Percentiles rank a stretch among this genome's conserved stretches.
phyloP scores from a whole-genome alignment of 2,888 invertebrate species.

The Drosophila lacicola region DNA sequence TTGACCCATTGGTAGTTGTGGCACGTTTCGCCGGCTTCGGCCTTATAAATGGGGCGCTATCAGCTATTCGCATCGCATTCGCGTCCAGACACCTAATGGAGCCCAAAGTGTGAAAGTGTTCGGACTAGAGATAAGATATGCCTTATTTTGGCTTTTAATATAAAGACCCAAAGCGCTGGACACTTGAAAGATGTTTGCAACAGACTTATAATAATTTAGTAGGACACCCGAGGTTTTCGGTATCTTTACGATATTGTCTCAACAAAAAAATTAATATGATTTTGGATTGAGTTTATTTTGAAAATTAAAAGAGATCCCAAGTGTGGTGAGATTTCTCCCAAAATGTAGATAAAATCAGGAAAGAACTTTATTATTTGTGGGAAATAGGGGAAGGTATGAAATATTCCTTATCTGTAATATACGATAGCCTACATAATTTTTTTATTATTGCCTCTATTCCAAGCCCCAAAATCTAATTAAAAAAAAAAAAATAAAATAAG shows the following conservation, averaged over 20 bases:
- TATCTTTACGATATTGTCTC: constrained; percentile 7
- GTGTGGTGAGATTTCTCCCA: no score
- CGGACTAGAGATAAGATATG: constrained; percentile 43
- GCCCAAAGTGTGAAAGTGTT: constrained; percentile 21
- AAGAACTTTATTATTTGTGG: no score
- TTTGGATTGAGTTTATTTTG: no score
- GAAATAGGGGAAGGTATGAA: no score
- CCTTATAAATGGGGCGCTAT: constrained; percentile 29
- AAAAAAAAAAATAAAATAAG: no score
- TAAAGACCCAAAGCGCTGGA: constrained; percentile 17
- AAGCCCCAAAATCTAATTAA: no score
- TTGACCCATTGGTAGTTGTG: constrained; percentile 41
- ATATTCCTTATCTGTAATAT: no score
- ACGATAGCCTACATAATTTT: no score
- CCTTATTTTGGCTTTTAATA: constrained; percentile 14
- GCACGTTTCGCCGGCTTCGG: constrained; percentile 50
- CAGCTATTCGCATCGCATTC: constrained; percentile 20
- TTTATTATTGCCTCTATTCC: no score
- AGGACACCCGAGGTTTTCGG: constrained; percentile 19
- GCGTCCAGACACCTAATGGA: constrained; percentile 7
- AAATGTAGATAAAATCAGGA: no score
- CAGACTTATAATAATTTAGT: constrained; percentile 6
- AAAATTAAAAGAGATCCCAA: no score
- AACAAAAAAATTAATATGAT: background rate
- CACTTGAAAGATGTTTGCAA: constrained; percentile 28